Percentiles rank a stretch among this genome's conserved stretches.
These are phyloP conservation scores for Bettongia penicillata DNA, from an alignment of 2,113 vertebrate genomes.

Conservation along the genomic window DNA sequence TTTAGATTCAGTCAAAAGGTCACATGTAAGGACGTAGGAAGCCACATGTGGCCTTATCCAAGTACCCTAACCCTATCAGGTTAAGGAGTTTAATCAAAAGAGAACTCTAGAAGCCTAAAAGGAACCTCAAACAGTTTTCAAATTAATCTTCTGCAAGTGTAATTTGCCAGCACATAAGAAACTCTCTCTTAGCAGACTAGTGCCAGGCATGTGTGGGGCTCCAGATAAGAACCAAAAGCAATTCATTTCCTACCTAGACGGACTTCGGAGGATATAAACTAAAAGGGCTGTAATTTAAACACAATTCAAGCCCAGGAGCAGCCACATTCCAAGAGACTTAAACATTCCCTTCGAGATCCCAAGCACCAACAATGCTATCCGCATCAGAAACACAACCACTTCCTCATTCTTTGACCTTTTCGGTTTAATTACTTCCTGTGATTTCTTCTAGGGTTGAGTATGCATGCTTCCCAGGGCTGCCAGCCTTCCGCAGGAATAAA, in stretches of 20 bases:
- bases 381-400: constrained; percentile 82
- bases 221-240: constrained; percentile 78
- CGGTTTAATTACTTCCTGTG: constrained; percentile 88
- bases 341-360: constrained; percentile 72
- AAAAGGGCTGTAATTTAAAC: constrained; percentile 72
- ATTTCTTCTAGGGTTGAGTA: constrained; percentile 81
- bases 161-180: constrained; percentile 73
- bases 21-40: no score
- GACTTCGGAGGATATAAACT: constrained; percentile 77
- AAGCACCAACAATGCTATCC: constrained; percentile 72
- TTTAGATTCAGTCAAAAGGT: no score
- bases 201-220: constrained; percentile 65
- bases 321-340: constrained; percentile 76
- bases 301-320: constrained; percentile 72
- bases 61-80: constrained; percentile 60
- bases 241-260: constrained; percentile 80
- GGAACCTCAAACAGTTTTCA: constrained; percentile 78
- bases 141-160: constrained; percentile 72
- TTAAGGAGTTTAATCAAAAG: constrained; percentile 78
- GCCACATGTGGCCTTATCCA: background rate
- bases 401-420: constrained; percentile 87
- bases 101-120: constrained; percentile 78
- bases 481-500: constrained; percentile 45
- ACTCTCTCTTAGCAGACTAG: constrained; percentile 59
- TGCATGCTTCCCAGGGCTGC: constrained; percentile 55